phyloP scores from a whole-genome alignment of 2,797 vertebrate genomes.

The Danio tinwini region DNA sequence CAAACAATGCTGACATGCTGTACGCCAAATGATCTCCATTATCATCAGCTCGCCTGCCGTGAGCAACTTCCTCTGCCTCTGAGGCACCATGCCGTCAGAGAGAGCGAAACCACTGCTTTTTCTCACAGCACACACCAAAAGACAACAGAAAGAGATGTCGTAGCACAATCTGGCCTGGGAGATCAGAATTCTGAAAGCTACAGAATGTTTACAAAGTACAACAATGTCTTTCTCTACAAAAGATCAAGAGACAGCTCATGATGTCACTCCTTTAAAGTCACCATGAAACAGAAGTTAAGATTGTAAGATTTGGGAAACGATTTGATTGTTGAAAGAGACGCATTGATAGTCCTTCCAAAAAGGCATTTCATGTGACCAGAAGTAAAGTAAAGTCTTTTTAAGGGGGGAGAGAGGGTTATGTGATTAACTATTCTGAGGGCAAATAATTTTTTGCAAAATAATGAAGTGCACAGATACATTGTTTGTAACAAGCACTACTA shows the following conservation, averaged over 20 bases:
- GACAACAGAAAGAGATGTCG: neutral
- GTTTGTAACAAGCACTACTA: too few species aligned
- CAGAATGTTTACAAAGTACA: neutral
- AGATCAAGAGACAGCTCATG: neutral
- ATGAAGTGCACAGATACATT: too few species aligned
- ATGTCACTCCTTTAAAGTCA: neutral
- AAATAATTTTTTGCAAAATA: too few species aligned
- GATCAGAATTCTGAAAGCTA: neutral
- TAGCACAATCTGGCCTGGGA: neutral
- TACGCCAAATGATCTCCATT: constrained; percentile 38
- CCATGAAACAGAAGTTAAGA: too few species aligned
- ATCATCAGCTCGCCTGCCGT: constrained; percentile 9
- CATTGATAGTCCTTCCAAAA: too few species aligned
- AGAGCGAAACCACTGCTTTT: neutral
- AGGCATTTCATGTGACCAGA: too few species aligned
- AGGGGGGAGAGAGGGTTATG: too few species aligned
- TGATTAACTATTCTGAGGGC: too few species aligned
- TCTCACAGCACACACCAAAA: neutral
- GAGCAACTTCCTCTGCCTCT: constrained; percentile 32
- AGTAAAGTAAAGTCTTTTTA: too few species aligned
- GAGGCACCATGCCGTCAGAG: constrained; percentile 24
- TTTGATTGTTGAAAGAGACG: too few species aligned
- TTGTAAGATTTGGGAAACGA: too few species aligned
- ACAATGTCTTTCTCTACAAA: neutral
- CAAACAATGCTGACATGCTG: constrained; percentile 41